phyloP scores from a whole-genome alignment of 2,797 vertebrate species.

The Ammospiza maritima region DNA sequence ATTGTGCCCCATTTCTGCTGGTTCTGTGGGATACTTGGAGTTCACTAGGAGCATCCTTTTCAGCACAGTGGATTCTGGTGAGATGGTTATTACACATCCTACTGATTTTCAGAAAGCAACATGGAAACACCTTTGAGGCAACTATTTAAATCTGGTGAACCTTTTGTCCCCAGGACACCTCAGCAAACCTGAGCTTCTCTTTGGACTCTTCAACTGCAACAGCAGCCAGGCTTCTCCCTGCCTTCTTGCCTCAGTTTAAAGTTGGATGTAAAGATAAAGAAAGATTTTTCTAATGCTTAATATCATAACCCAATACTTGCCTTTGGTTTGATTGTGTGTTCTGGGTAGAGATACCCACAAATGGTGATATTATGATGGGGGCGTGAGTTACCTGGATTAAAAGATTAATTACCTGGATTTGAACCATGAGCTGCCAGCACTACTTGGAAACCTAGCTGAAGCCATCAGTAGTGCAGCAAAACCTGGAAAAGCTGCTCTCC shows the following conservation, averaged over 20 bases:
- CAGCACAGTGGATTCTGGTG: not conserved
- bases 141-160: not conserved
- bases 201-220: not conserved
- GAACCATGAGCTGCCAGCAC: not conserved
- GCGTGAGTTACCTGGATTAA: not conserved
- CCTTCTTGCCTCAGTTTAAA: not conserved
- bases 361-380: fast-evolving
- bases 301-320: not conserved
- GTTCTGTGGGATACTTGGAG: not conserved
- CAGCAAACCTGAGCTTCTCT: not conserved
- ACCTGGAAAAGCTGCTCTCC: not conserved
- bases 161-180: not conserved
- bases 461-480: not conserved
- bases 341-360: not conserved
- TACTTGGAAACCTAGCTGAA: not conserved
- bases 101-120: not conserved
- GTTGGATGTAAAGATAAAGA: not conserved
- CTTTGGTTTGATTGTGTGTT: not conserved
- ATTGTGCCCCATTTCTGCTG: not conserved
- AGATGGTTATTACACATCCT: not conserved
- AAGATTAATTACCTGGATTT: not conserved
- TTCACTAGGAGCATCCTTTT: not conserved
- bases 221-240: not conserved
- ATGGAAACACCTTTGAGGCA: not conserved
- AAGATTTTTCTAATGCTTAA: not conserved